Base-by-base conservation (phyloP, 2,113 vertebrate species). In the Reinhardtius hippoglossoides region DNA sequence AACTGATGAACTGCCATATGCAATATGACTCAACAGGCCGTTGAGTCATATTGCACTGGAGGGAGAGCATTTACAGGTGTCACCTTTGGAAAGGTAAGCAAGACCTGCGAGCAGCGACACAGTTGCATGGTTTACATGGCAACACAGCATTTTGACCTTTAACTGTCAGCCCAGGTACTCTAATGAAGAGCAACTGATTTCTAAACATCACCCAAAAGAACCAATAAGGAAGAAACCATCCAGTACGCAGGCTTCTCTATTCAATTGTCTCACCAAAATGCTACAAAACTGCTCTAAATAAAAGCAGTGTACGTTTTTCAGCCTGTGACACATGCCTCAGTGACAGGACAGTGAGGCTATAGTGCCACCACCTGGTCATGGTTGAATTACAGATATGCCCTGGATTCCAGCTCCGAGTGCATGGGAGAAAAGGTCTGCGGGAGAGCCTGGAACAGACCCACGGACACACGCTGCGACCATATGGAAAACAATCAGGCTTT, bases 341-440 rank as follows among this genome's bases (percentile, higher is more conserved):
- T 12, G 18, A 1, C 56, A 66, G 31, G 48, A 55, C 18, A 26
- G 67, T 74, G 83, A 71, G 40, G 70, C 77, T 54, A 20, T 73
- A 88, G 78, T 42, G 74, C 89, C 89, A 65, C 85, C 80, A 56
- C 3, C 40, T 89, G 91, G 78, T 61, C 58, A 20, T 0, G 37
- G 65, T 0, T n/a, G 44, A 35, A 50, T 26, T 31, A 56, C 16
- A 60, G 23, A 12, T 26, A 26, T 37, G 35, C 40, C 40, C 40
- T 13, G 40, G 40, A 42, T 13, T 42, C 40, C 40, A 58, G n/a
- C 71, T 78, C 42, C 54, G 61, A 71, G 10, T 26, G 66, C 9
- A 64, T 63, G 54, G 72, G 52, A 86, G 26, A 31, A 72, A 64
- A 70, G 50, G 48, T 54, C 67, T 67, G 75, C 9, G 7, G 5